phyloP scores from a whole-genome alignment of 2,113 vertebrate genomes.

The Marmota monax region DNA sequence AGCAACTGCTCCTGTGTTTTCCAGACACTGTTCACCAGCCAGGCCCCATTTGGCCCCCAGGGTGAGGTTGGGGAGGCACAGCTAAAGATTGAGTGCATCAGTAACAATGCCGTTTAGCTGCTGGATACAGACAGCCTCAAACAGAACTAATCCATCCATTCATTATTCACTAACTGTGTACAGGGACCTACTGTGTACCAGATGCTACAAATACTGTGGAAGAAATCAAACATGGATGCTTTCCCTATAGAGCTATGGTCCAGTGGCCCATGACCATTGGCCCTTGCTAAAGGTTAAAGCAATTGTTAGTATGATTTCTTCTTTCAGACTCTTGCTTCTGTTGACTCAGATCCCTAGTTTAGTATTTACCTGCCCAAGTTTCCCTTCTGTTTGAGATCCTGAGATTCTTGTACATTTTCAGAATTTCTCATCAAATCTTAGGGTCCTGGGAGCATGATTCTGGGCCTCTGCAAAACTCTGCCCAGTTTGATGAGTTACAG shows the following conservation, averaged over 20 bases:
- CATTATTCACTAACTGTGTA: slow-evolving; percentile 16
- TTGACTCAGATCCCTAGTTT: not conserved
- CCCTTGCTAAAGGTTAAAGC: slow-evolving; percentile 1
- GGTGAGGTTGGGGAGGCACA: not conserved
- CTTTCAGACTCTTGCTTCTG: not conserved
- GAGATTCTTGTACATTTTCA: not conserved
- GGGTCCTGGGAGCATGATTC: not conserved
- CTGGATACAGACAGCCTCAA: not conserved
- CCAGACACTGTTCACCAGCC: slow-evolving; percentile 3
- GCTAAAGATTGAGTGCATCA: not conserved
- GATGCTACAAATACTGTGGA: not conserved
- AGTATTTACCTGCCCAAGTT: not conserved
- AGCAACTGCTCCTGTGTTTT: slow-evolving; percentile 3
- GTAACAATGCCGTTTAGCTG: slow-evolving; percentile 3
- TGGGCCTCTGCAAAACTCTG: slow-evolving; percentile 21
- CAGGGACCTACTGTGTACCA: not conserved
- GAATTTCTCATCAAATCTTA: not conserved
- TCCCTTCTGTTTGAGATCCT: not conserved
- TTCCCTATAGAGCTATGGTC: not conserved
- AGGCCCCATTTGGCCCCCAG: not conserved
- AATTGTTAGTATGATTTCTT: not conserved
- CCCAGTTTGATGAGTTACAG: not conserved
- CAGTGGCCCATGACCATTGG: not conserved
- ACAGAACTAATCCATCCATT: not conserved
- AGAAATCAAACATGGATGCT: not conserved